Evolutionary conservation across 2,113 vertebrate genomes (phyloP), one percentile per base, ranked within the genome.

Genomic region (Mustela nigripes): DNA sequence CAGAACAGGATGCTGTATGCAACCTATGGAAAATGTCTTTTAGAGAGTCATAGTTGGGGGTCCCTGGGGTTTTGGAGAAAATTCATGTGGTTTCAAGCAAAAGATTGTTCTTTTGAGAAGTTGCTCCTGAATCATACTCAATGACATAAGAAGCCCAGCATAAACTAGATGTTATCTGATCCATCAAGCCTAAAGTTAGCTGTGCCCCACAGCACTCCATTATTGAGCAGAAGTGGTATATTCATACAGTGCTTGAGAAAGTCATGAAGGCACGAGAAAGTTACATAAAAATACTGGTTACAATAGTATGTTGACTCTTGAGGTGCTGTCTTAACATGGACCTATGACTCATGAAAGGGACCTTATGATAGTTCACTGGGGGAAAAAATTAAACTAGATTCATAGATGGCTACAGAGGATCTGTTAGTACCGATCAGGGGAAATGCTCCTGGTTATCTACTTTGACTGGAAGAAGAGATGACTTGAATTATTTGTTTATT

Each of bases 51-150:
- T 18, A 87, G 89, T n/a, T 71, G 42, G 56, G 39, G 21, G 50
- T 83, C 62, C 24, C 48, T 50, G 45, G 21, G 36, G 26, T 65
- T 76, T 88, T 60, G 67, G 67, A 87, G 28, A 89, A 74, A 97
- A 79, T 62, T 2, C n/a, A 45, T 78, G 33, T 62, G 48, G 6
- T 78, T 89, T 89, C 69, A 92, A 94, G 50, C 50, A 94, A 78
- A 92, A 84, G 78, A 95, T 31, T 58, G 12, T 48, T 78, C 24
- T 92, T 92, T 91, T 84, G 39, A 42, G 22, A 95, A 67, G 84
- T 28, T 69, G 69, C 53, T 78, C 50, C 84, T 92, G 50, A 69
- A 62, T 78, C 78, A 89, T 71, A 36, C 42, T 42, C 42, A 78
- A 78, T 31, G 78, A 71, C 56, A 15, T 89, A 45, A 95, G 89